Percentiles rank a stretch among this genome's conserved stretches.
Conservation (phyloP, 2,888 invertebrate genomes). For the Orthonevra nobilis region DNA sequence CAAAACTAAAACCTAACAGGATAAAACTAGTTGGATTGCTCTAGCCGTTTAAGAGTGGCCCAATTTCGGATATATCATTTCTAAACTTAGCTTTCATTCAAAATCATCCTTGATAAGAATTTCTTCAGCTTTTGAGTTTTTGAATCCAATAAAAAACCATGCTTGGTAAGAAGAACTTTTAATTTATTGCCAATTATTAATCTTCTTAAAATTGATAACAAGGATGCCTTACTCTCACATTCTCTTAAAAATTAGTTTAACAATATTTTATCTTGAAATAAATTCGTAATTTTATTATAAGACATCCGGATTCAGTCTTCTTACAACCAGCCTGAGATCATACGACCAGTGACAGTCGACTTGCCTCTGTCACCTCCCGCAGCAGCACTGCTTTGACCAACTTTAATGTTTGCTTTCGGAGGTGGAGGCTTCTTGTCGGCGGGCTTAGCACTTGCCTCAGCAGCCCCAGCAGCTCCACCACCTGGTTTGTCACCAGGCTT, state of each 20-base stretch:
- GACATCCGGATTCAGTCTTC: slow-evolving; percentile 52
- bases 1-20: no score
- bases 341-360: slow-evolving; percentile 87
- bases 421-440: slow-evolving; percentile 75
- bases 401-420: slow-evolving; percentile 76
- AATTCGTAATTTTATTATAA: no score
- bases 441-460: slow-evolving; percentile 71
- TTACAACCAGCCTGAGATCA: slow-evolving; percentile 88
- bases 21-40: no score
- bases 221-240: background rate
- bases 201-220: background rate
- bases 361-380: slow-evolving; percentile 83
- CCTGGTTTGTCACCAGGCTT: slow-evolving; percentile 45
- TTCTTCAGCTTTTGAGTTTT: no score
- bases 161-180: slow-evolving; percentile 26
- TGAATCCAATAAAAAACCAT: no score
- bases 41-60: no score
- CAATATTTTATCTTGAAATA: no score
- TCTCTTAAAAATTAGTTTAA: slow-evolving; percentile 69
- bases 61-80: no score
- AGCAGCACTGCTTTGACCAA: slow-evolving; percentile 79
- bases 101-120: no score
- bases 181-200: slow-evolving; percentile 28
- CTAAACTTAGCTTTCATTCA: no score
- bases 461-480: slow-evolving; percentile 10